Conservation (phyloP, 1,140 invertebrate species). For the Drosophila sucinea region DNA sequence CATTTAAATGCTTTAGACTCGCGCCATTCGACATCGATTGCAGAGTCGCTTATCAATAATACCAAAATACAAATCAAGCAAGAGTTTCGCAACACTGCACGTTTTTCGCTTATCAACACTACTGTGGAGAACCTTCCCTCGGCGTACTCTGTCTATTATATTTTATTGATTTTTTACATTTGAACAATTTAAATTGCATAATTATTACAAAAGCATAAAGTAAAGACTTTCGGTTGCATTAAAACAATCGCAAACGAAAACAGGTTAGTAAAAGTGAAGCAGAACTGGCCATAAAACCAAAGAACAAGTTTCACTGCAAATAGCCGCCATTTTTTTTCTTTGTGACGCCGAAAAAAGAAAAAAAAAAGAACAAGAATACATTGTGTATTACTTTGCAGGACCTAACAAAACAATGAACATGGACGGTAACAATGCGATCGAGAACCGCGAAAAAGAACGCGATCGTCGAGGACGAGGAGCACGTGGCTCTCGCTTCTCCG, state of each 20-base stretch:
- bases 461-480: conserved; percentile 85
- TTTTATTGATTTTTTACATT: conserved; percentile 1
- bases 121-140: neutral
- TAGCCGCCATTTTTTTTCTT: conserved; percentile 57
- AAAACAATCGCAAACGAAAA: neutral
- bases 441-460: conserved; percentile 85
- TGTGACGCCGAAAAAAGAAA: conserved; percentile 46
- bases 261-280: neutral
- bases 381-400: conserved; percentile 35
- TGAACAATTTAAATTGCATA: conserved; percentile 8
- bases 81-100: neutral
- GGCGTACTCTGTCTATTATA: neutral
- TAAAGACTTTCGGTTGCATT: neutral
- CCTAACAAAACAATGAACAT: conserved; percentile 55
- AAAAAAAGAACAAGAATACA: conserved; percentile 10
- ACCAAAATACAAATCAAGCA: neutral
- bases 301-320: neutral
- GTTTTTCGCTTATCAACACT: neutral
- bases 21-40: neutral
- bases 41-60: neutral
- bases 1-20: neutral
- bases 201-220: neutral
- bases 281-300: neutral
- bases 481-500: conserved; percentile 85
- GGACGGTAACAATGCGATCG: conserved; percentile 60